A percentile compares a stretch with the other conserved stretches of the same genome.
Evolutionary conservation across 2,888 invertebrate species (phyloP).

Genomic region (Agelastica alni): DNA sequence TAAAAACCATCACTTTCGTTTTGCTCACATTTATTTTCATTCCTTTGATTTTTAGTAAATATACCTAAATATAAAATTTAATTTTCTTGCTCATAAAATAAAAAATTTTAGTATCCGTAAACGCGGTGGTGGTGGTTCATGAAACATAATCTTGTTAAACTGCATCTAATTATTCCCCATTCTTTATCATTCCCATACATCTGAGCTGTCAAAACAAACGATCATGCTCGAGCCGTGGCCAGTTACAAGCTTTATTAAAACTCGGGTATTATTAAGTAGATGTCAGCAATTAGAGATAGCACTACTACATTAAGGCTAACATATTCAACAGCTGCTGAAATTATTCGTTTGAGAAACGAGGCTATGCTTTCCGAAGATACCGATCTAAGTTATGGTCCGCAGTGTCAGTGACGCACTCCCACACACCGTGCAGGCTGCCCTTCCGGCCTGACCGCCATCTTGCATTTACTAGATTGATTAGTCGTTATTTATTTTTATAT

Average conservation of each 20-base stretch:
- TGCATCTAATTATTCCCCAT: conserved; percentile 27
- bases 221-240: conserved; percentile 40
- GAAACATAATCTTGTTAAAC: too few relatives aligned
- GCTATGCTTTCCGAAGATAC: conserved; percentile 53
- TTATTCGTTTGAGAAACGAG: conserved; percentile 53
- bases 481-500: not conserved
- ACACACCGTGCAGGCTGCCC: conserved; percentile 51
- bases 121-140: too few relatives aligned
- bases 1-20: too few relatives aligned
- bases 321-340: conserved; percentile 55
- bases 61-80: too few relatives aligned
- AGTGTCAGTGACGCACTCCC: conserved; percentile 54
- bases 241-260: conserved; percentile 42
- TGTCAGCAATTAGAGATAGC: conserved; percentile 50
- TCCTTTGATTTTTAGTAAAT: too few relatives aligned
- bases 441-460: conserved; percentile 48
- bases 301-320: conserved; percentile 49
- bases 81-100: too few relatives aligned
- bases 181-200: conserved; percentile 31
- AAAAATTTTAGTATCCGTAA: too few relatives aligned
- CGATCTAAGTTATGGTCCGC: conserved; percentile 55
- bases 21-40: too few relatives aligned
- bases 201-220: conserved; percentile 51
- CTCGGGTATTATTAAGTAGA: conserved; percentile 51
- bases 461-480: conserved; percentile 7